Percentiles rank a stretch among this genome's conserved stretches.
Conservation (phyloP, 1,140 invertebrate genomes). For the Pteromalus puparum region DNA sequence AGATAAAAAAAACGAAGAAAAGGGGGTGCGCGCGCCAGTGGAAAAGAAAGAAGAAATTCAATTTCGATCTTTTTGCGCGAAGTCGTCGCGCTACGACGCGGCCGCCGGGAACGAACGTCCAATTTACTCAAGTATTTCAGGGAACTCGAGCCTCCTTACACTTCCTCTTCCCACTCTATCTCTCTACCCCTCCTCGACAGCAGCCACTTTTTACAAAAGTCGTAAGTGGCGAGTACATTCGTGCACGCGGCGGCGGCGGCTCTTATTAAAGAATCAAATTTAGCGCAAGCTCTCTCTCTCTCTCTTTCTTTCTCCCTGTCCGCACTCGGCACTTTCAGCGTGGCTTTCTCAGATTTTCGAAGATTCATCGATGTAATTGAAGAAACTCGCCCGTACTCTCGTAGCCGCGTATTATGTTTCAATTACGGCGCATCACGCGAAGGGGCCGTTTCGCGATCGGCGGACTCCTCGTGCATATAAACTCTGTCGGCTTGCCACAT, state of each 20-base stretch:
- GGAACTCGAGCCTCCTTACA: constrained; percentile 40
- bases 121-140: constrained; percentile 53
- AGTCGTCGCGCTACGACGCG: constrained; percentile 32
- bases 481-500: not conserved
- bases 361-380: constrained; percentile 49
- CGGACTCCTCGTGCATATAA: constrained; percentile 21
- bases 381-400: constrained; percentile 6
- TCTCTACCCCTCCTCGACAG: not conserved
- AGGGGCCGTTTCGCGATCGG: not conserved
- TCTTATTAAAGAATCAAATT: constrained; percentile 51
- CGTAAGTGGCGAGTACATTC: constrained; percentile 49
- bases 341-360: constrained; percentile 11
- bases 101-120: constrained; percentile 46
- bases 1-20: not conserved
- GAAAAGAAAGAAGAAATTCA: constrained; percentile 48
- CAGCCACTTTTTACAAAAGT: constrained; percentile 46
- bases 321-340: not conserved
- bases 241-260: not conserved
- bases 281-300: not conserved
- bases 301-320: not conserved
- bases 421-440: constrained; percentile 47
- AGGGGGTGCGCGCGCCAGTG: not conserved
- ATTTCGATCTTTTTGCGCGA: constrained; percentile 52
- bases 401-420: constrained; percentile 45
- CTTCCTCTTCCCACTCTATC: not conserved